A percentile compares a stretch with the other conserved stretches of the same genome.
Conservation (phyloP, 2,888 invertebrate genomes). For the Polymixis lichenea region DNA sequence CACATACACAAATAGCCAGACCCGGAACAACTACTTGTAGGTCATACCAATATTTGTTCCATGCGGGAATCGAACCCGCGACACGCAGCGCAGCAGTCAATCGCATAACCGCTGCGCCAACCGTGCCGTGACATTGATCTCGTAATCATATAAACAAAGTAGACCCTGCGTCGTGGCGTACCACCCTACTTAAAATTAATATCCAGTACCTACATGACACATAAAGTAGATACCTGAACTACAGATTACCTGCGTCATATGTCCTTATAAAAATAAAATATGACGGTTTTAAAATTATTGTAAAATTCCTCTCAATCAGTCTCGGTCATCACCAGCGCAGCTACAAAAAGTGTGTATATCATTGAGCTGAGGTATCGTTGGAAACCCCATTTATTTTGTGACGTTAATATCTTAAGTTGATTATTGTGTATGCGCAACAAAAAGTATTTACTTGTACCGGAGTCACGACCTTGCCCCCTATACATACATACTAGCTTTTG, state of each 20-base stretch:
- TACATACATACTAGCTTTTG: too few species aligned
- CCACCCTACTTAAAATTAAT: background rate
- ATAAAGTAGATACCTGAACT: background rate
- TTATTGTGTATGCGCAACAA: constrained; percentile 32
- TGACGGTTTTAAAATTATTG: background rate
- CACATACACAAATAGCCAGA: too few species aligned
- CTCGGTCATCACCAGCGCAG: background rate
- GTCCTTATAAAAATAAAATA: background rate
- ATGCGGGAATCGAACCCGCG: too few species aligned
- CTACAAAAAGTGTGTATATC: constrained; percentile 24
- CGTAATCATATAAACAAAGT: background rate
- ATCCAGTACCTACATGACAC: background rate
- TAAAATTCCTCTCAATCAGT: constrained; percentile 14
- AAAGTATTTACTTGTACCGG: constrained; percentile 25
- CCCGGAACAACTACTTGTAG: too few species aligned
- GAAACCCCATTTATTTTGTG: constrained; percentile 15
- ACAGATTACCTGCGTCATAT: background rate
- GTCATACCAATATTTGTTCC: too few species aligned
- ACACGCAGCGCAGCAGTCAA: too few species aligned
- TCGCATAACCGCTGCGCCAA: too few species aligned
- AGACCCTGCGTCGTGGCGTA: too few species aligned
- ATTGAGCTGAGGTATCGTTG: constrained; percentile 14
- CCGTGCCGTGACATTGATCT: too few species aligned
- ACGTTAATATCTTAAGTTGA: constrained; percentile 38
- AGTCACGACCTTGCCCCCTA: constrained; percentile 34